Percentiles rank a stretch among this genome's conserved stretches.
These are phyloP conservation scores for Teleopsis dalmanni DNA, from an alignment of 1,140 invertebrate genomes.

Conservation along the genomic window DNA sequence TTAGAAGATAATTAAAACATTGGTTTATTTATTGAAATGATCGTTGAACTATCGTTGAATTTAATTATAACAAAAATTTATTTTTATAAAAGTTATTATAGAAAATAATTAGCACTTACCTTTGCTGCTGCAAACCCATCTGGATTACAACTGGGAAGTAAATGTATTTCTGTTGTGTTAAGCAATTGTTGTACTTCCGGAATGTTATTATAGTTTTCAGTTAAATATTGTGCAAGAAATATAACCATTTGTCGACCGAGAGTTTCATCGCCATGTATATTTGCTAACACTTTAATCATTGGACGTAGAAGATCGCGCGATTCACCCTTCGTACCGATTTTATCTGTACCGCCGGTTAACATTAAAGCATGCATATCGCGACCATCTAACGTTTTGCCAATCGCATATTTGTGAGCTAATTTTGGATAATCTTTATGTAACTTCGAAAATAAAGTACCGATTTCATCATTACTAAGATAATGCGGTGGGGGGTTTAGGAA, in stretches of 20 bases:
- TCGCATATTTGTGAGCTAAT: constrained; percentile 63
- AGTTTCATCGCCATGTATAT: constrained; percentile 97
- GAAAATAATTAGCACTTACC: constrained; percentile 47
- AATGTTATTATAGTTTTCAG: constrained; percentile 62
- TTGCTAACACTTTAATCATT: constrained; percentile 93
- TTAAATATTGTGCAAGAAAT: constrained; percentile 73
- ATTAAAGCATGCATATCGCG: constrained; percentile 65
- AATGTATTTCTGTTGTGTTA: constrained; percentile 76
- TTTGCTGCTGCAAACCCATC: constrained; percentile 79
- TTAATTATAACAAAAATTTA: neutral
- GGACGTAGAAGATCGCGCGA: constrained; percentile 48
- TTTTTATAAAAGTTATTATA: neutral
- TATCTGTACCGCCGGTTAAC: constrained; percentile 17
- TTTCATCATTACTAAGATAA: constrained; percentile 28
- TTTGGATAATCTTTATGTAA: constrained; percentile 38
- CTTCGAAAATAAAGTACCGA: constrained; percentile 24
- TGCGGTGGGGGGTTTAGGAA: constrained; percentile 18
- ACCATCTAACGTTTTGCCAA: constrained; percentile 70
- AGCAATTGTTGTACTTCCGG: constrained; percentile 63
- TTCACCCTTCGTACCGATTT: constrained; percentile 7
- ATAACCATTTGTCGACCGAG: constrained; percentile 82
- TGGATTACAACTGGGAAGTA: constrained; percentile 88
- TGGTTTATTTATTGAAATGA: too few species aligned
- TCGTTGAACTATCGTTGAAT: too few species aligned
- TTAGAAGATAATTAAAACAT: too few species aligned